Evolutionary conservation across 2,888 invertebrate species (phyloP).

Genomic region (Cancer borealis): DNA sequence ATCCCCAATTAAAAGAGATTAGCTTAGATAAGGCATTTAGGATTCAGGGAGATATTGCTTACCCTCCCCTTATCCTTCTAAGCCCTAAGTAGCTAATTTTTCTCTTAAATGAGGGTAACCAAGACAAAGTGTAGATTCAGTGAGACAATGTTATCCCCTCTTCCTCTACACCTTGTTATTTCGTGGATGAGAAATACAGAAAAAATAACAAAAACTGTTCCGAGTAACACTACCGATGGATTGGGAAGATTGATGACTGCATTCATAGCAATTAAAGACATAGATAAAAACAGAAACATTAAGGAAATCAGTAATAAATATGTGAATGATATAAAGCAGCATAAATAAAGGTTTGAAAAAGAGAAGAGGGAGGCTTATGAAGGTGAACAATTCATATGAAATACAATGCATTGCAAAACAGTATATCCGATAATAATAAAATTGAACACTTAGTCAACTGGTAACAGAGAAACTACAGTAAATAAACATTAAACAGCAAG

Average conservation of each 20-base stretch:
- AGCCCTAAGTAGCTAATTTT: not conserved
- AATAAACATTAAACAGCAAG: not conserved
- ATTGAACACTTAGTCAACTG: constrained; percentile 5
- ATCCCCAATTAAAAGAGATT: no score
- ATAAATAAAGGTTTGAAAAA: not conserved
- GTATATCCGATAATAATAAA: not conserved
- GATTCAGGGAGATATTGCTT: no score
- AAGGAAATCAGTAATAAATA: constrained; percentile 17
- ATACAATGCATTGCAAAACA: not conserved
- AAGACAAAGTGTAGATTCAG: no score
- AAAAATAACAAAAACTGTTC: not conserved
- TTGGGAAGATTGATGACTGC: constrained; percentile 21
- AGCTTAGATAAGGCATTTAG: no score
- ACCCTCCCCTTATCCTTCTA: no score
- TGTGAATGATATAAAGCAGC: constrained; percentile 34
- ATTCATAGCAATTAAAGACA: not conserved
- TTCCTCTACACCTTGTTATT: no score
- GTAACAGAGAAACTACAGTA: constrained; percentile 1
- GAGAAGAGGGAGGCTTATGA: not conserved
- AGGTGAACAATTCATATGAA: not conserved
- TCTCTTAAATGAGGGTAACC: not conserved
- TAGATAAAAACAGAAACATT: not conserved
- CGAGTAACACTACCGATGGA: not conserved
- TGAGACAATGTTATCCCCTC: no score
- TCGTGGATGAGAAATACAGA: no score